phyloP scores from a whole-genome alignment of 1,140 invertebrate genomes.

The Hormaphis cornu region DNA sequence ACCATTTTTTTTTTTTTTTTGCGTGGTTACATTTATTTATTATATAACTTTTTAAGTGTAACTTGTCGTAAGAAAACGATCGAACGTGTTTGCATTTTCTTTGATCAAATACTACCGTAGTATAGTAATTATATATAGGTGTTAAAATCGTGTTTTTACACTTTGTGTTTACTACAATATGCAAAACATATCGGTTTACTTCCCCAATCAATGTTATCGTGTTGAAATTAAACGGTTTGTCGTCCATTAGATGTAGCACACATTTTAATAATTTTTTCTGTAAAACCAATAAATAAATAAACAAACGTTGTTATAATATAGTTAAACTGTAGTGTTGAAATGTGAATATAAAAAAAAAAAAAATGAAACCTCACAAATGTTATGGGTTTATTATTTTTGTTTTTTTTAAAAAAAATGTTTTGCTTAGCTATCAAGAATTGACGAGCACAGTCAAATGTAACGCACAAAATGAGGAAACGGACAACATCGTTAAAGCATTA shows the following conservation, averaged over 20 bases:
- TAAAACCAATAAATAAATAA: too few relatives aligned
- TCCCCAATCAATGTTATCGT: constrained; percentile 14
- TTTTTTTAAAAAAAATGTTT: constrained; percentile 10
- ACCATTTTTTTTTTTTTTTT: too few relatives aligned
- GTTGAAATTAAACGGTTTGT: not conserved
- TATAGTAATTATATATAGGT: not conserved
- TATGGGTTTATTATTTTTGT: constrained; percentile 9
- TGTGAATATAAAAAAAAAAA: constrained; percentile 22
- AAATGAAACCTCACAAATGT: not conserved
- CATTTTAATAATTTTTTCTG: not conserved
- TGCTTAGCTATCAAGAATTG: constrained; percentile 32
- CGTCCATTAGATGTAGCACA: not conserved
- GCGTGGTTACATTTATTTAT: too few relatives aligned
- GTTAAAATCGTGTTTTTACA: not conserved
- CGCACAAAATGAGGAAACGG: not conserved
- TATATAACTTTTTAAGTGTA: too few relatives aligned
- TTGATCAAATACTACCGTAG: too few relatives aligned
- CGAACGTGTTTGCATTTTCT: too few relatives aligned
- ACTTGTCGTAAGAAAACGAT: too few relatives aligned
- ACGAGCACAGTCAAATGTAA: constrained; percentile 30
- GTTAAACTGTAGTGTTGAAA: constrained; percentile 14
- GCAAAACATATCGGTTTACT: constrained; percentile 13
- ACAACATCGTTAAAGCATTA: constrained; percentile 3
- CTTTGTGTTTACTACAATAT: constrained; percentile 1
- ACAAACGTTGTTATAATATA: constrained; percentile 7